Evolutionary conservation across 2,888 invertebrate species (phyloP).

Genomic region (Eristalis intricaria): DNA sequence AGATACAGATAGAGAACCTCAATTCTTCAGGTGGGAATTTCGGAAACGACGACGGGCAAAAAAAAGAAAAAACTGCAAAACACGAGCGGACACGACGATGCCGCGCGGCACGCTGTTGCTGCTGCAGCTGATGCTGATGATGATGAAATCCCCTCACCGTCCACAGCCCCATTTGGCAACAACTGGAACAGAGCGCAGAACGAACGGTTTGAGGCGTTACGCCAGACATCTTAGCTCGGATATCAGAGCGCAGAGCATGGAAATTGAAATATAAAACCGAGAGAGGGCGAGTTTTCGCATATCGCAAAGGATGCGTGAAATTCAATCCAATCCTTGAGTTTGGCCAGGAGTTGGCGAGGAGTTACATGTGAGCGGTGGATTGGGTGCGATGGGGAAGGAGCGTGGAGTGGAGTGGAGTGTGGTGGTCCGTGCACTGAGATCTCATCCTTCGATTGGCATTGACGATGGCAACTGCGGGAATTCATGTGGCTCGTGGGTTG

Average conservation of each 20-base stretch:
- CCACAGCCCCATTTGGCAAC: constrained; percentile 23
- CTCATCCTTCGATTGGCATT: too few relatives aligned
- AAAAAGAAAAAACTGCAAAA: constrained; percentile 13
- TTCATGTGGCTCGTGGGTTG: too few relatives aligned
- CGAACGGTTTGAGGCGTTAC: constrained; percentile 68
- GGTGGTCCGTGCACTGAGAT: too few relatives aligned
- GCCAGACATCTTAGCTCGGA: constrained; percentile 62
- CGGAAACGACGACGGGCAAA: neutral
- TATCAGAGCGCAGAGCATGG: constrained; percentile 52
- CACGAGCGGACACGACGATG: constrained; percentile 12
- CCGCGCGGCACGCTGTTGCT: neutral
- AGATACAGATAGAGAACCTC: neutral
- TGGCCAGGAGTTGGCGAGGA: neutral
- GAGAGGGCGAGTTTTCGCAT: constrained; percentile 7
- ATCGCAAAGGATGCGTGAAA: constrained; percentile 17
- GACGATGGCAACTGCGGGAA: too few relatives aligned
- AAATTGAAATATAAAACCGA: constrained; percentile 58
- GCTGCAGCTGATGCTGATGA: constrained; percentile 46
- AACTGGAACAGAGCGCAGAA: constrained; percentile 41
- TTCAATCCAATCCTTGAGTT: constrained; percentile 16
- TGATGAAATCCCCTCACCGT: constrained; percentile 15
- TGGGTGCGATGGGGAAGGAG: too few relatives aligned
- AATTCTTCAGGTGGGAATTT: constrained; percentile 64
- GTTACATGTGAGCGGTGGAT: too few relatives aligned
- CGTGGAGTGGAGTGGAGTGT: too few relatives aligned